phyloP scores from a whole-genome alignment of 1,140 invertebrate genomes.

The Plectrocnemia conspersa region DNA sequence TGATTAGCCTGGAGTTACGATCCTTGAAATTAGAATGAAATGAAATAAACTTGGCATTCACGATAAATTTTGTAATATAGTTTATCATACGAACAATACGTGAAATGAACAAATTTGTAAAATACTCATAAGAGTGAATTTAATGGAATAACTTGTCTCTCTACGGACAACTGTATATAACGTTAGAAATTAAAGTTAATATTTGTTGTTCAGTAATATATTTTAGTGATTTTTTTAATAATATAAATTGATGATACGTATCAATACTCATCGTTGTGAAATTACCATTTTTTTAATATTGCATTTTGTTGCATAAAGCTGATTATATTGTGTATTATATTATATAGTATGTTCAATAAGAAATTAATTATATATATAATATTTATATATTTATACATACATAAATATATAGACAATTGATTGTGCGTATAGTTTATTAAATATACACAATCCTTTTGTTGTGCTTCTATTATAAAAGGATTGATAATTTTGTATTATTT shows the following conservation, averaged over 20 bases:
- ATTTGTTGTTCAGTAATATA: constrained; percentile 33
- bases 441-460: too few species aligned
- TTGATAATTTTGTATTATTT: too few species aligned
- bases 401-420: too few species aligned
- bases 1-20: constrained; percentile 1
- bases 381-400: too few species aligned
- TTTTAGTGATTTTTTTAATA: constrained; percentile 35
- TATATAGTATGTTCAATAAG: too few species aligned
- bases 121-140: constrained; percentile 12
- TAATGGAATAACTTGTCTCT: constrained; percentile 27
- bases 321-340: constrained; percentile 15
- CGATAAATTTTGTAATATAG: neutral
- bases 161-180: constrained; percentile 33
- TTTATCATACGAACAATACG: neutral
- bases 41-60: neutral
- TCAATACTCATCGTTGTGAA: constrained; percentile 37
- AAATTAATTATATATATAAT: too few species aligned
- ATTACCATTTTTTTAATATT: constrained; percentile 21
- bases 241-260: constrained; percentile 34
- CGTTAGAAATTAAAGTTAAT: constrained; percentile 32
- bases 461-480: too few species aligned
- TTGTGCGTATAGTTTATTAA: too few species aligned
- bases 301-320: constrained; percentile 4
- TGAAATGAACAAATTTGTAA: constrained; percentile 10
- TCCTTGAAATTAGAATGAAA: too few species aligned